Base-by-base conservation (phyloP, 1,140 invertebrate species). In the Paralvinella palmiformis region DNA sequence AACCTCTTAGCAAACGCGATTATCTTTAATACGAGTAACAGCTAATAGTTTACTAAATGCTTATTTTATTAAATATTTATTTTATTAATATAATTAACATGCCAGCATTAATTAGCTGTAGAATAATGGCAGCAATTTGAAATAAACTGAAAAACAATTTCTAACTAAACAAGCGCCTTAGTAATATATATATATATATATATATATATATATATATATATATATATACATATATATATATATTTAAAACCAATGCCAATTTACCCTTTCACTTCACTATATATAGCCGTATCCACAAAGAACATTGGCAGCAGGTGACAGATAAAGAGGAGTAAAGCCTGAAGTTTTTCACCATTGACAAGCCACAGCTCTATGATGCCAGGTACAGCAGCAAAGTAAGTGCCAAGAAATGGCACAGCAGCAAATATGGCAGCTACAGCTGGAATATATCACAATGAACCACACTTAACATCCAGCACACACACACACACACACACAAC, bases 211-310 rank as follows among this genome's bases (percentile, higher is more conserved):
- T n/a, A 27, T 56, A 56, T 31, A 29, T 29, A n/a, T 31, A 27
- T 56, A 1, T n/a, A 32, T 32, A 10, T 32, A 27, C 53, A 27
- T 10, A 7, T 6, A 60, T 31, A 5, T 13, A n/a, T n/a, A 65
- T 62, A 17, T 24, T 3, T 63, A 52, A 79, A 62, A 44, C 29
- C 1, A 59, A 44, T 22, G 32, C 22, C 20, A 36, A 31, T 83
- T 85, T 81, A 96, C 94, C 93, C 92, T 84, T 96, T 95, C 48
- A 99, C 96, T 83, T 98, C 96, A 60, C 89, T 89, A 73, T 98
- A 98, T 69, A 99, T 96, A 17, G 93, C 89, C 3, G 92, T 91
- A 75, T 98, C 94, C 6, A 98, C 91, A 68, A 85, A 81, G 59
- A 88, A 90, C n/a, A 91, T 89, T 2, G 96, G 94, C 27, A 94